Evolutionary conservation across 2,888 invertebrate species (phyloP).

Genomic region (Nymphalis polychloros): DNA sequence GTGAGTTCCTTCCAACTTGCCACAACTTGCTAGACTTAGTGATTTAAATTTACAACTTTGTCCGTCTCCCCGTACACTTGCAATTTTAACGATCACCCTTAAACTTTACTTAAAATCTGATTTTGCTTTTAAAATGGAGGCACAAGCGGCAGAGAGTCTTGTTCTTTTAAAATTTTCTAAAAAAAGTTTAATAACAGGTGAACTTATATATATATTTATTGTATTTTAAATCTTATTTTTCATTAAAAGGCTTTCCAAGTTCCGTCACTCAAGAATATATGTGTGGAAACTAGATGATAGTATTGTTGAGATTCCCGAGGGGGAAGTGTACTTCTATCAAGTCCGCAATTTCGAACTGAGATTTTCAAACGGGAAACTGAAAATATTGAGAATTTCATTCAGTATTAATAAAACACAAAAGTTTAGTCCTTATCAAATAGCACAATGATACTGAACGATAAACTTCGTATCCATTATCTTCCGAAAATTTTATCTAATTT

Average conservation of each 20-base stretch:
- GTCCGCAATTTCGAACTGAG: slow-evolving; percentile 8
- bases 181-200: slow-evolving; percentile 7
- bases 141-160: slow-evolving; percentile 12
- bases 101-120: slow-evolving; percentile 65
- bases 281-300: background rate
- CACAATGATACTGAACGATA: background rate
- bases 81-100: slow-evolving; percentile 68
- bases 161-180: slow-evolving; percentile 14
- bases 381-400: background rate
- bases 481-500: no score
- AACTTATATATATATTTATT: background rate
- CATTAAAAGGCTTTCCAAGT: background rate
- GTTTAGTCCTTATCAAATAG: background rate
- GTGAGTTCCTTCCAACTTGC: slow-evolving; percentile 58
- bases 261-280: background rate
- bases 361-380: background rate
- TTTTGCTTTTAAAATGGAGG: slow-evolving; percentile 50
- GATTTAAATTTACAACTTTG: slow-evolving; percentile 78
- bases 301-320: slow-evolving; percentile 2
- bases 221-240: background rate
- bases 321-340: slow-evolving; percentile 2
- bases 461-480: background rate
- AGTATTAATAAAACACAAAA: background rate
- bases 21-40: slow-evolving; percentile 67
- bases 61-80: slow-evolving; percentile 57